Evolutionary conservation across 2,888 invertebrate genomes (phyloP).

Genomic region (Mechanitis mazaeus): DNA sequence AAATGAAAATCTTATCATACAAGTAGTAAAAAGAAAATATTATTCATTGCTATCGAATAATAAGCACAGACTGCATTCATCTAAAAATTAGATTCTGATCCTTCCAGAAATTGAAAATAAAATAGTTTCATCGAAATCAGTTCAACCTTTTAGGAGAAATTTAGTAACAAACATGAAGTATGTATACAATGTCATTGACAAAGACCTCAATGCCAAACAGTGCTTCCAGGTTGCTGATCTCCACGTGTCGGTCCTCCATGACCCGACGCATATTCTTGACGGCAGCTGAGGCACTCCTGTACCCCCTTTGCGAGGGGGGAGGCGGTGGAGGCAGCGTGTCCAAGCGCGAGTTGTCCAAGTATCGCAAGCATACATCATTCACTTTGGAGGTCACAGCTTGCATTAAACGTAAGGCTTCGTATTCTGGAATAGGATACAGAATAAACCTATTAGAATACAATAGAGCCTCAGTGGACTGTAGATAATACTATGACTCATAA

Average conservation of each 20-base stretch:
- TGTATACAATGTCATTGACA: conserved; percentile 11
- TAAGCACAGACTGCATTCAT: no score
- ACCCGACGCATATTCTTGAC: conserved; percentile 88
- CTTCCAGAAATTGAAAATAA: no score
- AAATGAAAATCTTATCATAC: no score
- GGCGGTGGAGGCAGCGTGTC: conserved; percentile 79
- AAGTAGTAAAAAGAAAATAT: no score
- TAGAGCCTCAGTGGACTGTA: not conserved
- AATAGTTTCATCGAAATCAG: no score
- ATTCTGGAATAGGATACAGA: conserved; percentile 73
- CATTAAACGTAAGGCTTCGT: conserved; percentile 84
- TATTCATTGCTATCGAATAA: no score
- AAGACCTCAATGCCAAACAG: conserved; percentile 86
- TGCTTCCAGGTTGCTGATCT: conserved; percentile 88
- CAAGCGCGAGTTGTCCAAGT: conserved; percentile 81
- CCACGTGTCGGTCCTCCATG: conserved; percentile 95
- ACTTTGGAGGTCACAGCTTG: conserved; percentile 83
- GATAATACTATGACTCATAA: not conserved
- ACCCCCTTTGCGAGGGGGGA: conserved; percentile 67
- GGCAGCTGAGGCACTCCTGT: conserved; percentile 79
- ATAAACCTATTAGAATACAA: conserved; percentile 5
- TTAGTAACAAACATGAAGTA: no score
- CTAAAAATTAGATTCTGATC: no score
- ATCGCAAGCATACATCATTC: conserved; percentile 82
- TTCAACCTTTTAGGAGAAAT: no score